Conservation (phyloP, 2,888 invertebrate species). For the Aleiodes testaceus region DNA sequence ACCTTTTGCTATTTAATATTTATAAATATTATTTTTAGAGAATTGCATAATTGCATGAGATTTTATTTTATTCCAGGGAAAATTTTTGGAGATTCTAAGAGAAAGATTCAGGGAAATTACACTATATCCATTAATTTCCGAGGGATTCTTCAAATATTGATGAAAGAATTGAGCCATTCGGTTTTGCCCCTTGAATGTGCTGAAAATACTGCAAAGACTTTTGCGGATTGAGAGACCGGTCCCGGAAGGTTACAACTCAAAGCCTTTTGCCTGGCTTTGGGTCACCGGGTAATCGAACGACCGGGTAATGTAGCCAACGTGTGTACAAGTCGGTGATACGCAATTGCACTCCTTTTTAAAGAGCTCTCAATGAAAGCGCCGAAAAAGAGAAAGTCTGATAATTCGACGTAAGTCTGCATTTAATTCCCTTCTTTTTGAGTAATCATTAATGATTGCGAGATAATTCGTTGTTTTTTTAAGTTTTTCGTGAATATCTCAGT, state of each 20-base stretch:
- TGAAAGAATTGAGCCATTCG: too few relatives aligned
- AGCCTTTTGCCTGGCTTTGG: slow-evolving; percentile 49
- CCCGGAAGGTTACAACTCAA: slow-evolving; percentile 51
- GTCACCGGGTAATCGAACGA: slow-evolving; percentile 56
- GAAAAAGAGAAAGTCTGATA: neutral
- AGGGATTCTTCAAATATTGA: too few relatives aligned
- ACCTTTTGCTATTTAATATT: slow-evolving; percentile 46
- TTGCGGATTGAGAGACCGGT: slow-evolving; percentile 36
- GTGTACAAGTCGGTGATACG: slow-evolving; percentile 27
- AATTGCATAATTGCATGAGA: neutral
- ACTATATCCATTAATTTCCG: too few relatives aligned
- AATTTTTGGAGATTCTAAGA: too few relatives aligned
- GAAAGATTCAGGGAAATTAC: too few relatives aligned
- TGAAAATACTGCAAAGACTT: too few relatives aligned
- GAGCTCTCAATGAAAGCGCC: slow-evolving; percentile 7
- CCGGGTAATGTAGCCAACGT: slow-evolving; percentile 29
- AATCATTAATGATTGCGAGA: too few relatives aligned
- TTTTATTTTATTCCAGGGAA: too few relatives aligned
- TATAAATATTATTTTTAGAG: neutral
- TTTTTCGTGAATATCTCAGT: too few relatives aligned
- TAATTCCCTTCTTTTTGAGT: neutral
- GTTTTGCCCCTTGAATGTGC: too few relatives aligned
- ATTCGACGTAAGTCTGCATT: neutral
- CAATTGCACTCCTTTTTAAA: slow-evolving; percentile 14
- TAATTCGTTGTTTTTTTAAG: neutral